Evolutionary conservation across 2,113 vertebrate genomes (phyloP).

Genomic region (Amphilophus citrinellus): DNA sequence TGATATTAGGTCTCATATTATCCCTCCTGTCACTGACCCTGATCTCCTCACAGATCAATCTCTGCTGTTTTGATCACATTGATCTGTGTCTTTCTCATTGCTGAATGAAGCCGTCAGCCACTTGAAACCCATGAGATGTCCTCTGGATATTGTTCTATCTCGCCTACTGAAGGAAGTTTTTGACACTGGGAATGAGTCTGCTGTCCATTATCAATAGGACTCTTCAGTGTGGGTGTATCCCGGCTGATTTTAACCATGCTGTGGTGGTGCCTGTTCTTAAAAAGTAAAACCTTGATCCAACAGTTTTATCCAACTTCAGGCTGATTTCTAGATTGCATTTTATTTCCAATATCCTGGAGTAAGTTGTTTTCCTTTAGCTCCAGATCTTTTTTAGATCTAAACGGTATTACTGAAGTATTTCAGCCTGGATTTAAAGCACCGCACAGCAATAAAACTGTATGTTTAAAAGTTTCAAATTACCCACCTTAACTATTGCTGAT

Average conservation of each 20-base stretch:
- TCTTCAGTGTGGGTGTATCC: neutral
- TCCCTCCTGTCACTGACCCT: neutral
- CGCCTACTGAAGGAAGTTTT: neutral
- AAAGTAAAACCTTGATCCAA: neutral
- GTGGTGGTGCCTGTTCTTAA: neutral
- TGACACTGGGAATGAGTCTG: neutral
- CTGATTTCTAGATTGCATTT: neutral
- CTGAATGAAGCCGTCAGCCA: neutral
- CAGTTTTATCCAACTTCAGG: neutral
- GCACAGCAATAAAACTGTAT: too few species aligned
- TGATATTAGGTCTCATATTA: neutral
- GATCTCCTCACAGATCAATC: neutral
- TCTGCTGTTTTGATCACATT: neutral
- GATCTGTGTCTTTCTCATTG: neutral
- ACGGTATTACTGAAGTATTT: too few species aligned
- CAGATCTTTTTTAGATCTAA: neutral
- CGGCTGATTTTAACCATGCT: slow-evolving; percentile 5
- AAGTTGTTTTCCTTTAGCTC: neutral
- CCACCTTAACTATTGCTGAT: too few species aligned
- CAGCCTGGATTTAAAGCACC: too few species aligned
- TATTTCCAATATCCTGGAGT: neutral
- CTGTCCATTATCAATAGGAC: neutral
- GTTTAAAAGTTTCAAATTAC: too few species aligned
- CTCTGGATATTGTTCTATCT: slow-evolving; percentile 2
- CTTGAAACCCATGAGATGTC: neutral